phyloP scores from a whole-genome alignment of 2,888 invertebrate species.

The Sycophila texana region DNA sequence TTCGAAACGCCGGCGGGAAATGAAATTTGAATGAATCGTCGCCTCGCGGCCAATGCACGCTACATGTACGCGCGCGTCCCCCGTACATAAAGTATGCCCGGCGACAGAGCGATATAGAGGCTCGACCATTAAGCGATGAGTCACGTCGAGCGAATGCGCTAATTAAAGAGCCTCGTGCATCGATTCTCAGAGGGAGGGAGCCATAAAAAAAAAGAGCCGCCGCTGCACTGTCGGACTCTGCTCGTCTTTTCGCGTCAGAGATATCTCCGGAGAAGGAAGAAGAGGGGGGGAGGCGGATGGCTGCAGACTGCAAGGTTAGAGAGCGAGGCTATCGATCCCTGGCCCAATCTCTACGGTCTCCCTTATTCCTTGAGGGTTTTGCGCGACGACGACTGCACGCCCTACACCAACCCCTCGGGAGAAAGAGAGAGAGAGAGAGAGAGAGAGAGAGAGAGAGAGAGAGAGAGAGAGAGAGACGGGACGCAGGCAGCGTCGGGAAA shows the following conservation, averaged over 20 bases:
- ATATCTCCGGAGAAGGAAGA: background rate
- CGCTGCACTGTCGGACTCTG: background rate
- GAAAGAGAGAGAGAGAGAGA: background rate
- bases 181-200: slow-evolving; percentile 35
- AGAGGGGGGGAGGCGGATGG: slow-evolving; percentile 10
- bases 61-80: background rate
- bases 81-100: background rate
- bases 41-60: background rate
- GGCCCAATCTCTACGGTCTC: background rate
- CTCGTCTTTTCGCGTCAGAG: background rate
- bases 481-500: background rate
- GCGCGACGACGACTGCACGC: background rate
- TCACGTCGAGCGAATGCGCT: slow-evolving; percentile 38
- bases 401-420: background rate
- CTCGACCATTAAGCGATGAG: slow-evolving; percentile 27
- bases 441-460: background rate
- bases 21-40: slow-evolving; percentile 42
- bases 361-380: background rate
- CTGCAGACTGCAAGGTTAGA: slow-evolving; percentile 51
- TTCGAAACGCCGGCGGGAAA: slow-evolving; percentile 10
- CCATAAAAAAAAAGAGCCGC: background rate
- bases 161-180: slow-evolving; percentile 43
- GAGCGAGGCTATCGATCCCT: slow-evolving; percentile 42
- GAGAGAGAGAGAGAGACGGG: background rate
- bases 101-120: background rate